These are phyloP conservation scores for Cricetomys ansorgei DNA, from an alignment of 2,113 vertebrate genomes.

Conservation along the genomic window DNA sequence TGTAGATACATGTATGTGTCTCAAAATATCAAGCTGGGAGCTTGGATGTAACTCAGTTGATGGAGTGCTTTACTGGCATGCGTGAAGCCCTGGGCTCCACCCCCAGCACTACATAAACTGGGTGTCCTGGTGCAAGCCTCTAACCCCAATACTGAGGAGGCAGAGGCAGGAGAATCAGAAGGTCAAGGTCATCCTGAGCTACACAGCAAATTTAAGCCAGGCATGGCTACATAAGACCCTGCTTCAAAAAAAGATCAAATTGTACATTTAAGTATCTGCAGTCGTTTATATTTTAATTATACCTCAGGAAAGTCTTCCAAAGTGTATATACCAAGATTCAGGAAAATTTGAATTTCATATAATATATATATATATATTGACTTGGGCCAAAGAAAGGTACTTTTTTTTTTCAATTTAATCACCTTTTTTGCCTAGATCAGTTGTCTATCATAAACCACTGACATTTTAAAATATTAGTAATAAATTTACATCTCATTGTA, in stretches of 20 bases:
- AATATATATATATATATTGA: conserved; percentile 29
- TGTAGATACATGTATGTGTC: not conserved
- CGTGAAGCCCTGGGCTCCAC: not conserved
- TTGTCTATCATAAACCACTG: not conserved
- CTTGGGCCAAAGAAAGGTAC: not conserved
- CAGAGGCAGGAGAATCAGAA: not conserved
- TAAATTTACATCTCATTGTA: conserved; percentile 8
- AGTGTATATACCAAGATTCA: not conserved
- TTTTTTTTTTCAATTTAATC: conserved; percentile 13
- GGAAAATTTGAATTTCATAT: conserved; percentile 12
- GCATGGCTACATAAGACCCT: not conserved
- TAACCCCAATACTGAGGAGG: not conserved
- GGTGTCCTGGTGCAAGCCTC: not conserved
- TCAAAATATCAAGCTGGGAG: not conserved
- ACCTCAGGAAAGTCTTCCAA: not conserved
- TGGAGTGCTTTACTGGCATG: no score
- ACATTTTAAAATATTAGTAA: conserved; percentile 55
- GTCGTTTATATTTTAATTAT: not conserved
- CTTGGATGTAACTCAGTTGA: not conserved
- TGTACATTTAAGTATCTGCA: not conserved
- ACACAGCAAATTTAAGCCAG: not conserved
- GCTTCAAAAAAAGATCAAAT: not conserved
- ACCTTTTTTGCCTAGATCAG: conserved; percentile 33
- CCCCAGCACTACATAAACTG: not conserved
- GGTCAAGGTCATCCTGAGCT: not conserved